Conservation (phyloP, 2,888 invertebrate genomes). For the Tachystola acroxantha region DNA sequence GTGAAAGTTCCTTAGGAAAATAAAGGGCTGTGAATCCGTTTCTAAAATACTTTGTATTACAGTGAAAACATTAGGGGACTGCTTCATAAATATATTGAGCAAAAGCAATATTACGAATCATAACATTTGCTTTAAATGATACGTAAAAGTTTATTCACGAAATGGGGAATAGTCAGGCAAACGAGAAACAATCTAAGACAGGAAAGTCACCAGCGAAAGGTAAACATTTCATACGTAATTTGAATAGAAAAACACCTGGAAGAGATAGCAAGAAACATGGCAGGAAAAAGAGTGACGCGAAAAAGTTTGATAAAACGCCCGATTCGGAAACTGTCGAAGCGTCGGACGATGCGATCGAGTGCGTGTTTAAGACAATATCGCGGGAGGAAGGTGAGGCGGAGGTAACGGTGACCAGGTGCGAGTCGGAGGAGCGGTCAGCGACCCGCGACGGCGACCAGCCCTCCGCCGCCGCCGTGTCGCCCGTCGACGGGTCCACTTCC, state of each 20-base stretch:
- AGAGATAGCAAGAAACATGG: slow-evolving; percentile 64
- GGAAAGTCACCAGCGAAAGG: slow-evolving; percentile 78
- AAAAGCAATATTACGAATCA: not conserved
- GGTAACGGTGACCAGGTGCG: slow-evolving; percentile 70
- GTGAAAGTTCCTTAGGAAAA: slow-evolving; percentile 10
- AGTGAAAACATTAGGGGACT: not conserved
- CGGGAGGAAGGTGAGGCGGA: slow-evolving; percentile 52
- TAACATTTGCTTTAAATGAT: not conserved
- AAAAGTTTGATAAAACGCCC: slow-evolving; percentile 66
- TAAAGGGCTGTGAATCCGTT: slow-evolving; percentile 46
- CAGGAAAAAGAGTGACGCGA: slow-evolving; percentile 57
- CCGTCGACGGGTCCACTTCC: slow-evolving; percentile 64
- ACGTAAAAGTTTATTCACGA: slow-evolving; percentile 11
- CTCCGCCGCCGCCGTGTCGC: slow-evolving; percentile 42
- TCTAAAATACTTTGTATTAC: slow-evolving; percentile 4
- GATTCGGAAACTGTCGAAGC: slow-evolving; percentile 69
- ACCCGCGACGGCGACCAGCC: no score
- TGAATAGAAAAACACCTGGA: slow-evolving; percentile 62
- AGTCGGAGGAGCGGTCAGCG: slow-evolving; percentile 58
- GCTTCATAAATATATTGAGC: not conserved
- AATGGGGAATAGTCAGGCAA: slow-evolving; percentile 78
- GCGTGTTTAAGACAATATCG: slow-evolving; percentile 53
- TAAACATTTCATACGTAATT: slow-evolving; percentile 75
- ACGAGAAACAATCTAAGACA: slow-evolving; percentile 69
- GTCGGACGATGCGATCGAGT: slow-evolving; percentile 70